phyloP scores from a whole-genome alignment of 2,113 vertebrate species.

The Silurus asotus region DNA sequence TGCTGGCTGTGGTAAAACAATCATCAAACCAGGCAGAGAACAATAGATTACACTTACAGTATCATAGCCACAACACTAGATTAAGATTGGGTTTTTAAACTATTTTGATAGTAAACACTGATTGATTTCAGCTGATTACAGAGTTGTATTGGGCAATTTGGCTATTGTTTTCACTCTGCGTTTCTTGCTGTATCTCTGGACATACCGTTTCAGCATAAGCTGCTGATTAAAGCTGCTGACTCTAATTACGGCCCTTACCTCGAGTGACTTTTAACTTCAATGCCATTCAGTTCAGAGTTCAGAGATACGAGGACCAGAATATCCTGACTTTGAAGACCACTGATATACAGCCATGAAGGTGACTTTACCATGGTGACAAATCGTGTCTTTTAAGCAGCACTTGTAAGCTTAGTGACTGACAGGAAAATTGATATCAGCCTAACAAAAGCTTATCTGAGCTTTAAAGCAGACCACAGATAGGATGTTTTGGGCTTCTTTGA shows the following conservation, averaged over 20 bases:
- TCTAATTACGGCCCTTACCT: neutral
- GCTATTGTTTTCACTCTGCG: neutral
- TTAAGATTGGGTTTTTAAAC: neutral
- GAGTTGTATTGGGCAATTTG: neutral
- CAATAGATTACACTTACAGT: neutral
- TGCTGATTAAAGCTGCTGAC: neutral
- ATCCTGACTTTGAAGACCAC: neutral
- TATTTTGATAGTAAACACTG: neutral
- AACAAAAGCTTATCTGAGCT: slow-evolving; percentile 41
- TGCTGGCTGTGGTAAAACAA: neutral
- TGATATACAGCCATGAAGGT: slow-evolving; percentile 8
- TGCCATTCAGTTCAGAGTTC: slow-evolving; percentile 15
- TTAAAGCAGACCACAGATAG: slow-evolving; percentile 3
- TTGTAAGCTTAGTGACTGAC: slow-evolving; percentile 44
- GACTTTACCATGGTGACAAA: slow-evolving; percentile 23
- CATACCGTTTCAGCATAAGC: neutral
- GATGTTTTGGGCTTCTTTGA: slow-evolving; percentile 39
- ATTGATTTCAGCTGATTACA: neutral
- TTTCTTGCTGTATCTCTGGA: neutral
- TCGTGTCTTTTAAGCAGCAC: slow-evolving; percentile 28
- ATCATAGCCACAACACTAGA: neutral
- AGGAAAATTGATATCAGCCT: slow-evolving; percentile 44
- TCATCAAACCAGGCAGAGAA: neutral
- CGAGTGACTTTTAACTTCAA: slow-evolving; percentile 19
- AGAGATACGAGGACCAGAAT: slow-evolving; percentile 5